Conservation (phyloP, 2,888 invertebrate species). For the Nymphalis urticae region DNA sequence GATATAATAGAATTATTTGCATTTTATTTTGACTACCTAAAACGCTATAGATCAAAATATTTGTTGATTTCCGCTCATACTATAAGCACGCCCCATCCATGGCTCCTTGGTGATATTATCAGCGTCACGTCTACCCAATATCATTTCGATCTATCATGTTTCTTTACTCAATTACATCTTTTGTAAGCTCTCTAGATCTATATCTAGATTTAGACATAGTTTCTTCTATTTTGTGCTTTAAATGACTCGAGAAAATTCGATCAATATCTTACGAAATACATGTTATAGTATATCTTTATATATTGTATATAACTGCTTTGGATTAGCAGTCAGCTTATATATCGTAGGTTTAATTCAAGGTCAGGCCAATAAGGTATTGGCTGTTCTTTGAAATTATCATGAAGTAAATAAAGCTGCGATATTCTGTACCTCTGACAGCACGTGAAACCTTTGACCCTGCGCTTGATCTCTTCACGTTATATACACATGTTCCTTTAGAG, state of each 20-base stretch:
- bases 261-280: neutral
- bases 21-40: neutral
- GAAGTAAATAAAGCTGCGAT: too few species aligned
- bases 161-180: constrained; percentile 49
- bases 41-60: neutral
- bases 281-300: neutral
- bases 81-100: constrained; percentile 38
- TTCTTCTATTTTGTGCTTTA: neutral
- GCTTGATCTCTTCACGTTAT: neutral
- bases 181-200: constrained; percentile 38
- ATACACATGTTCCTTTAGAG: neutral
- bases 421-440: too few species aligned
- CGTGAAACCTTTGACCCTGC: too few species aligned
- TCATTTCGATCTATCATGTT: constrained; percentile 50
- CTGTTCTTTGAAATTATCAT: neutral
- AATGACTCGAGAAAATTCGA: neutral
- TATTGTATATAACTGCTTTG: neutral
- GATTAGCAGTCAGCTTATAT: neutral
- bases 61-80: constrained; percentile 34
- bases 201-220: constrained; percentile 7
- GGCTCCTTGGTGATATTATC: constrained; percentile 51
- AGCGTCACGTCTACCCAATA: constrained; percentile 57
- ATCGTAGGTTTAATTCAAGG: neutral
- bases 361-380: neutral
- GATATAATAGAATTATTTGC: neutral